phyloP scores from a whole-genome alignment of 2,113 vertebrate genomes.

The Miniopterus natalensis region DNA sequence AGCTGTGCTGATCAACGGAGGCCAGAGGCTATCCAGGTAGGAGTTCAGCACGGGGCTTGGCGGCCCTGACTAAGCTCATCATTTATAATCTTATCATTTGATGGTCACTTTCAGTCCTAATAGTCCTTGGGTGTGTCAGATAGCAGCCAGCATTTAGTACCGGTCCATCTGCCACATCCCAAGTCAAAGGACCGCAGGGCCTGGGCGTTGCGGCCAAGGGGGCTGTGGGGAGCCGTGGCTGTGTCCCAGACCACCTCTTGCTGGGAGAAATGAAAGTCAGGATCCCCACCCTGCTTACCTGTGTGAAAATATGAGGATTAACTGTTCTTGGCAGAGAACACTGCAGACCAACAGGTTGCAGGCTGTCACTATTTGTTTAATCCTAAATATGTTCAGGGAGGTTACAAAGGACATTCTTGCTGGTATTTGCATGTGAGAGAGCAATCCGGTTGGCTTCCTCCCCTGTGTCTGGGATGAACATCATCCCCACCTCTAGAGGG shows the following conservation, averaged over 20 bases:
- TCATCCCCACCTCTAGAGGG: neutral
- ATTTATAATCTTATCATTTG: neutral
- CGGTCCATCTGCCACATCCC: neutral
- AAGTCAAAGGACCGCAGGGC: accelerated
- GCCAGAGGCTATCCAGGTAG: neutral
- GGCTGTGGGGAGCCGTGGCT: neutral
- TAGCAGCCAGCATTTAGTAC: neutral
- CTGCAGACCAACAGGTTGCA: neutral
- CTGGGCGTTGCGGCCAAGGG: neutral
- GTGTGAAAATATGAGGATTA: neutral
- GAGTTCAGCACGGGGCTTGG: accelerated
- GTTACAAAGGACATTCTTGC: neutral
- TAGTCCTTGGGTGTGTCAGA: neutral
- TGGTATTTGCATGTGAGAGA: neutral
- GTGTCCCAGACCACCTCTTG: neutral
- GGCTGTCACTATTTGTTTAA: neutral
- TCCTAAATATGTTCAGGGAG: neutral
- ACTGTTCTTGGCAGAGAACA: neutral
- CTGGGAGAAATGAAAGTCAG: neutral
- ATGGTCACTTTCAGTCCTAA: neutral
- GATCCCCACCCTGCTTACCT: neutral
- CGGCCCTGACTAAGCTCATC: neutral
- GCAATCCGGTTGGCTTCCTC: neutral
- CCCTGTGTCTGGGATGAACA: neutral
- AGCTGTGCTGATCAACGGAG: neutral